phyloP scores from a whole-genome alignment of 2,888 invertebrate genomes.

The Caprella mutica region DNA sequence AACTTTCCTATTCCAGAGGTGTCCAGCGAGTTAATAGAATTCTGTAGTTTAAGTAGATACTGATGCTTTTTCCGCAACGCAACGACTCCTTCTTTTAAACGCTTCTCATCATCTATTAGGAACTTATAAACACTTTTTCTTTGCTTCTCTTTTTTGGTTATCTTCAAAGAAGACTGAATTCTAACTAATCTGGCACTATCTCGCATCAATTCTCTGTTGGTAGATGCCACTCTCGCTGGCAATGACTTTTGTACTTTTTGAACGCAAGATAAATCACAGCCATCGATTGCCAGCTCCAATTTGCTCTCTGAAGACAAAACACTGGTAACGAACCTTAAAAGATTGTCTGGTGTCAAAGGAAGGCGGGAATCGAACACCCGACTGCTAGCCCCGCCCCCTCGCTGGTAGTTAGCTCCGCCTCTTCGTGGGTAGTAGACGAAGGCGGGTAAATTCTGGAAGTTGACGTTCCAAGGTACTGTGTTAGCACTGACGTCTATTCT shows the following conservation, averaged over 20 bases:
- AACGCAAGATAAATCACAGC: not conserved
- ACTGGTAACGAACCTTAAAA: slow-evolving; percentile 18
- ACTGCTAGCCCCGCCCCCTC: too few species aligned
- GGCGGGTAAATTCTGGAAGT: slow-evolving; percentile 64
- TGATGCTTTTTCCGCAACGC: too few species aligned
- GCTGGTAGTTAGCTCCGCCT: too few species aligned
- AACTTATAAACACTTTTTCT: too few species aligned
- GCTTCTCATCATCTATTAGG: too few species aligned
- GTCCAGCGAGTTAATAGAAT: too few species aligned
- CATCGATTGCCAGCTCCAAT: not conserved
- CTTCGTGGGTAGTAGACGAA: slow-evolving; percentile 67
- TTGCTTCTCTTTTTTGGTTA: too few species aligned
- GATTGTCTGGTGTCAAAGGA: slow-evolving; percentile 16
- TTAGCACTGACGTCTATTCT: slow-evolving; percentile 70
- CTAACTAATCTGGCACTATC: not conserved
- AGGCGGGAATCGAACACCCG: slow-evolving; percentile 15
- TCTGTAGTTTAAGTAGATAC: too few species aligned
- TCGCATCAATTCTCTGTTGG: not conserved
- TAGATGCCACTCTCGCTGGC: too few species aligned
- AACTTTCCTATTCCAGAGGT: too few species aligned
- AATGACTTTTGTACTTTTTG: too few species aligned
- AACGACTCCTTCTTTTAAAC: too few species aligned
- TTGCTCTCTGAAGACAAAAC: not conserved
- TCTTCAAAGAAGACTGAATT: not conserved
- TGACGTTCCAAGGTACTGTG: slow-evolving; percentile 77